A percentile compares a stretch with the other conserved stretches of the same genome.
Conservation (phyloP, 37 sponge, comb jelly and placozoan genomes). For the Corticium candelabrum region DNA sequence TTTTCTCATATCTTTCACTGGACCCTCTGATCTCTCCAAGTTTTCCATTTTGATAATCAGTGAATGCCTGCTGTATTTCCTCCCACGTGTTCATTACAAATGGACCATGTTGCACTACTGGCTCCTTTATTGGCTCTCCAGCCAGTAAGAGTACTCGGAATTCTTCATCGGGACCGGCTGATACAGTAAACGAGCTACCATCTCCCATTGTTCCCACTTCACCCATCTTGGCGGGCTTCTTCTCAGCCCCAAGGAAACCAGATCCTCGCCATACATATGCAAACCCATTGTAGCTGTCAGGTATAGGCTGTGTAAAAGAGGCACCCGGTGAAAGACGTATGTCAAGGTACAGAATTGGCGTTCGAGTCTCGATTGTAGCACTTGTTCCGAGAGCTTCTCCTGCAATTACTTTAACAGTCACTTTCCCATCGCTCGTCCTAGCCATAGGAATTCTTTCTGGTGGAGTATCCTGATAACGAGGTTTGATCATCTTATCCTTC, state of each 20-base stretch:
- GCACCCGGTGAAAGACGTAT: constrained; percentile 67
- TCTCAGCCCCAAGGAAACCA: constrained; percentile 45
- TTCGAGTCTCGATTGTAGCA: constrained; percentile 67
- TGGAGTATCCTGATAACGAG: constrained; percentile 72
- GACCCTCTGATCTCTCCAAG: constrained; percentile 59
- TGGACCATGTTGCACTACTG: constrained; percentile 64
- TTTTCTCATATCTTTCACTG: constrained; percentile 47
- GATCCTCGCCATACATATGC: constrained; percentile 60
- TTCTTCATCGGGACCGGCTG: constrained; percentile 30
- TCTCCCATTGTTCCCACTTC: constrained; percentile 44
- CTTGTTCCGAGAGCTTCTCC: constrained; percentile 61
- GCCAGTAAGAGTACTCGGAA: constrained; percentile 59
- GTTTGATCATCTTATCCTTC: constrained; percentile 74
- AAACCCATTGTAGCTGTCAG: constrained; percentile 67
- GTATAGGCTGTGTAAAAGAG: constrained; percentile 45
- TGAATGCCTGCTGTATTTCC: constrained; percentile 66
- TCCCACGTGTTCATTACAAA: constrained; percentile 91
- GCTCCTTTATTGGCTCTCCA: constrained; percentile 65
- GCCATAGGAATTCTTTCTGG: constrained; percentile 55
- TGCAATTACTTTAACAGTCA: constrained; percentile 73
- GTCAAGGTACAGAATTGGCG: constrained; percentile 71
- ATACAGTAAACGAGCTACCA: constrained; percentile 39
- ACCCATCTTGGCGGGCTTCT: constrained; percentile 34
- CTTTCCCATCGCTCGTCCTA: constrained; percentile 48
- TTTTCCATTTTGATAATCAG: constrained; percentile 62